Evolutionary conservation across 1,140 invertebrate species (phyloP).

Genomic region (Pomacea maculata): DNA sequence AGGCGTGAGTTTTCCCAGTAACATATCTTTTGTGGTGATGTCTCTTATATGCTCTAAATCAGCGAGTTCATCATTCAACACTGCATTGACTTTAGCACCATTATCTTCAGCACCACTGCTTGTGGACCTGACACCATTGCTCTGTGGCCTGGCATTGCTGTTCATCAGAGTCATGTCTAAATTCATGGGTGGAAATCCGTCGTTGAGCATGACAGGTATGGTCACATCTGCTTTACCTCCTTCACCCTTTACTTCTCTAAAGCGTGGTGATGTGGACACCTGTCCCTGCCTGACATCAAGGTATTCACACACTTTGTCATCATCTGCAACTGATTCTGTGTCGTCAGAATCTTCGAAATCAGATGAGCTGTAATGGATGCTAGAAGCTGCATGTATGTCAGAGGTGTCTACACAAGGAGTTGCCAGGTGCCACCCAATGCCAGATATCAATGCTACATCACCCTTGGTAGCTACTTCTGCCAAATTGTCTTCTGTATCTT

Average conservation of each 20-base stretch:
- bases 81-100: not conserved
- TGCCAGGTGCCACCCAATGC: conserved; percentile 61
- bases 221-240: not conserved
- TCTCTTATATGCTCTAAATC: conserved; percentile 24
- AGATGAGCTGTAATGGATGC: conserved; percentile 34
- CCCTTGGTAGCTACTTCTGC: conserved; percentile 42
- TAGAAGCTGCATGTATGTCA: conserved; percentile 43
- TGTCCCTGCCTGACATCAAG: conserved; percentile 21
- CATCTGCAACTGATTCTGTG: conserved; percentile 24
- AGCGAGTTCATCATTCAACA: not conserved
- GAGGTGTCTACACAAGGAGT: conserved; percentile 51
- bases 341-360: conserved; percentile 39
- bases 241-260: conserved; percentile 26
- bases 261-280: conserved; percentile 24
- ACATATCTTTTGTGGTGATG: conserved; percentile 31
- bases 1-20: conserved; percentile 45
- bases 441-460: conserved; percentile 54
- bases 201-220: conserved; percentile 41
- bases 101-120: conserved; percentile 5
- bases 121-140: not conserved
- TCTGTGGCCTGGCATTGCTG: not conserved
- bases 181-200: conserved; percentile 55
- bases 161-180: conserved; percentile 50
- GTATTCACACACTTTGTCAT: not conserved
- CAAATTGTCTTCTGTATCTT: conserved; percentile 26